Base-by-base conservation (phyloP, 1,140 invertebrate species). In the Heliconius eleuchia region DNA sequence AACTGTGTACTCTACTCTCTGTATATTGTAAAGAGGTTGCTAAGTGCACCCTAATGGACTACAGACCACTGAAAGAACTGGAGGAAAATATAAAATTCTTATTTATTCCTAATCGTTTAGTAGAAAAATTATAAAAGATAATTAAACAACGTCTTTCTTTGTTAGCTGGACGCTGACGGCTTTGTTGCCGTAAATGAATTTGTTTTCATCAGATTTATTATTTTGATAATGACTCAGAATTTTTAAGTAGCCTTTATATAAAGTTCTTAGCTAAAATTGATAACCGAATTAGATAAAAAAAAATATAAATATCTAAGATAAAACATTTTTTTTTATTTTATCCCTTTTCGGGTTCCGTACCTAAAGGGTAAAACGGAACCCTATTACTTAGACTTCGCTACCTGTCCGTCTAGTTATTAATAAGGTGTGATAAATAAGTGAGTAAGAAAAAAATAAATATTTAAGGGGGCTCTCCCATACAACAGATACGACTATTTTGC, bases 91-190 rank as follows among this genome's bases (percentile, higher is more conserved):
- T 46, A 46, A 46, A 46, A 91, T 90, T 89, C 91, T 89, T 92
- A 92, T 91, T 89, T 90, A 90, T 86, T 83, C 84, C 83, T 79
- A 80, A 86, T 82, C 85, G 84, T 84, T 92, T 87, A 88, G 85
- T 81, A 87, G 84, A 92, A 93, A 93, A 92, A 93, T 91, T 93
- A 91, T 86, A 89, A 90, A 89, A 93, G 88, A 86, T 90, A 93
- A 93, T 93, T 92, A 92, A 88, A 91, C 83, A 87, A 88, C 87
- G 91, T 89, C 88, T 91, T 91, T 87, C 91, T 92, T 90, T 92
- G 92, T 92, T 92, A 91, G 85, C 84, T 81, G 74, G 76, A 83
- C 84, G 86, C 84, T 46, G 42, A 84, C 86, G 88, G 83, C 88
- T 88, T 91, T 89, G 87, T 91, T 87, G 83, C 79, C 73, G 23